Conservation (phyloP, 2,888 invertebrate species). For the Punctoribates punctum region DNA sequence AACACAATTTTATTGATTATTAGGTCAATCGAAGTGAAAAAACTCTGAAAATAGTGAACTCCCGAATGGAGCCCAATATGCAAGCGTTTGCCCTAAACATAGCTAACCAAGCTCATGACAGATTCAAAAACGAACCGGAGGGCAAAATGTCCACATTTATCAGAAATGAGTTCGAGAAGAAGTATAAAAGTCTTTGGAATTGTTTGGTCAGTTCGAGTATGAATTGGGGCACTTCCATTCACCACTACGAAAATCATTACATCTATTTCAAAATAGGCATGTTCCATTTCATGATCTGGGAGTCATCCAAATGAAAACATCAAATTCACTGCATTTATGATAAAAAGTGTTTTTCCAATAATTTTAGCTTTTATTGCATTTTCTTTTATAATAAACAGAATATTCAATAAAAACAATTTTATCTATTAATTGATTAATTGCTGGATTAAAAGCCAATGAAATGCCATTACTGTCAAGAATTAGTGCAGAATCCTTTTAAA, state of each 20-base stretch:
- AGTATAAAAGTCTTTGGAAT: neutral
- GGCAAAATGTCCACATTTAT: neutral
- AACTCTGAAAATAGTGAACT: neutral
- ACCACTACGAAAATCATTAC: neutral
- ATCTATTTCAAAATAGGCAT: conserved; percentile 10
- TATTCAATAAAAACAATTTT: too few relatives aligned
- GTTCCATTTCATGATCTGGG: conserved; percentile 11
- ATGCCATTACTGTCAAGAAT: too few relatives aligned
- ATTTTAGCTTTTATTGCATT: too few relatives aligned
- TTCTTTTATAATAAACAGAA: too few relatives aligned
- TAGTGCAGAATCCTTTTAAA: too few relatives aligned
- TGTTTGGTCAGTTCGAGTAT: neutral
- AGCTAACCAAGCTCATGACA: neutral
- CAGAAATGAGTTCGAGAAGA: neutral
- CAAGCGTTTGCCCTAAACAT: neutral
- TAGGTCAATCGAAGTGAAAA: neutral
- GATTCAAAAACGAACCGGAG: neutral
- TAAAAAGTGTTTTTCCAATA: too few relatives aligned
- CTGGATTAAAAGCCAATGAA: too few relatives aligned
- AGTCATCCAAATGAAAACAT: neutral
- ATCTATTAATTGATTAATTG: too few relatives aligned
- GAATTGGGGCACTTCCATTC: neutral
- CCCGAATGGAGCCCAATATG: neutral
- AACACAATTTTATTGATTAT: neutral
- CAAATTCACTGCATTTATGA: neutral